Base-by-base conservation (phyloP, 2,113 vertebrate species). In the Phyllostomus hastatus region DNA sequence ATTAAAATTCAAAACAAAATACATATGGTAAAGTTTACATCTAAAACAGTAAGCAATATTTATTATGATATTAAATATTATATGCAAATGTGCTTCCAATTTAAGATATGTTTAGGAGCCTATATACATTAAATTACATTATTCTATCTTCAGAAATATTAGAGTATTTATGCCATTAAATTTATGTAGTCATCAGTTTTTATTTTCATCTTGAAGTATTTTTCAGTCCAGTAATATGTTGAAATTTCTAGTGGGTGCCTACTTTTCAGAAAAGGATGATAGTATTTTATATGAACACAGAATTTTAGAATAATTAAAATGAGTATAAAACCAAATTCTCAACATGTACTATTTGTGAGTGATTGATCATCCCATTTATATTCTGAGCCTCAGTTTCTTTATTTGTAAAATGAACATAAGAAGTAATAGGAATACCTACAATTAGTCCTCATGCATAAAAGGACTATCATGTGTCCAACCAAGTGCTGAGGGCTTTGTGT, bases 1-100 rank as follows among this genome's bases (percentile, higher is more conserved):
- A 96, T 72, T 28, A 94, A 86, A 54, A 92, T 22, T 31, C 19
- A 35, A 97, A 97, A 84, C 11, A 90, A 82, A 97, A 38, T 57
- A 91, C 59, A 1, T 87, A 70, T 64, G 59, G 79, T 73, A 57
- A 84, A 95, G 6, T 46, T 41, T 11, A 64, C 82, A n/a, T 57
- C 84, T 17, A 35, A 93, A 95, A 22, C 2, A 90, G 5, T 90
- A 33, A 81, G 2, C 75, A 90, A 41, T 82, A 82, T 91, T 94
- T 83, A 94, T 70, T 86, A 12, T 31, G 66, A 31, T 43, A 67
- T 83, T 69, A 82, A 72, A 70, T 81, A 57, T 88, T 57, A 28
- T 95, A 95, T 95, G 70, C n/a, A 82, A 66, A 87, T 69, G 66
- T 35, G 81, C 43, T 26, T 91, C 35, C 80, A 69, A 52, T 7